Percentiles rank a stretch among this genome's conserved stretches.
phyloP scores from a whole-genome alignment of 2,888 invertebrate genomes.

The Spialia ferax region DNA sequence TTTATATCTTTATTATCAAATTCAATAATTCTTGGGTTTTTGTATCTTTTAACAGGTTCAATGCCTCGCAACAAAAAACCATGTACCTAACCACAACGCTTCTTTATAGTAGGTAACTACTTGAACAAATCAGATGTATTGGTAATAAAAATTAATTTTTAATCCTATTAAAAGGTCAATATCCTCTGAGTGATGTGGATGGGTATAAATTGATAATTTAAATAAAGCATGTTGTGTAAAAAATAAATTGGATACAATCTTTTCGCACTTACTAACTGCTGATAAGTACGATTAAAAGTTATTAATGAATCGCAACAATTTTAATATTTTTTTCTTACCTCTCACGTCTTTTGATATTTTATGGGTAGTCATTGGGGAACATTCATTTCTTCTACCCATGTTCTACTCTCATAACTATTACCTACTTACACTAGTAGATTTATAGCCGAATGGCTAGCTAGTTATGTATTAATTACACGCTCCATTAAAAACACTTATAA shows the following conservation, averaged over 20 bases:
- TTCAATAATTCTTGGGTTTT: not conserved
- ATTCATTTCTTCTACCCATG: too few relatives aligned
- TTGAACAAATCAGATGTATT: conserved; percentile 9
- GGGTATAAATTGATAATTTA: not conserved
- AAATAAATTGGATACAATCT: too few relatives aligned
- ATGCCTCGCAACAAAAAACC: conserved; percentile 13
- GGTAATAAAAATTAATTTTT: conserved; percentile 9
- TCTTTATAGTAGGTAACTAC: not conserved
- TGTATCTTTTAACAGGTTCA: conserved; percentile 16
- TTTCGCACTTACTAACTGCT: too few relatives aligned
- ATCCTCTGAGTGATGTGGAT: conserved; percentile 17
- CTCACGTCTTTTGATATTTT: too few relatives aligned
- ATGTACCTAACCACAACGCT: not conserved
- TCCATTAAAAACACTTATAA: too few relatives aligned
- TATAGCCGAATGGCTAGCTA: too few relatives aligned
- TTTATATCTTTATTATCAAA: not conserved
- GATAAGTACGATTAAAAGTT: not conserved
- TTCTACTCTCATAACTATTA: too few relatives aligned
- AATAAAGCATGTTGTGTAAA: not conserved
- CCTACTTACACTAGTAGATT: too few relatives aligned
- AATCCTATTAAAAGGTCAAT: conserved; percentile 27
- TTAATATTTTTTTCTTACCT: too few relatives aligned
- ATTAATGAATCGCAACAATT: too few relatives aligned
- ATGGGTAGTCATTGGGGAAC: too few relatives aligned
- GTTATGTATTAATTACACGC: too few relatives aligned